phyloP scores from a whole-genome alignment of 30 jellyfish, hydroid and myxozoan species.

The Sanderia malayensis region DNA sequence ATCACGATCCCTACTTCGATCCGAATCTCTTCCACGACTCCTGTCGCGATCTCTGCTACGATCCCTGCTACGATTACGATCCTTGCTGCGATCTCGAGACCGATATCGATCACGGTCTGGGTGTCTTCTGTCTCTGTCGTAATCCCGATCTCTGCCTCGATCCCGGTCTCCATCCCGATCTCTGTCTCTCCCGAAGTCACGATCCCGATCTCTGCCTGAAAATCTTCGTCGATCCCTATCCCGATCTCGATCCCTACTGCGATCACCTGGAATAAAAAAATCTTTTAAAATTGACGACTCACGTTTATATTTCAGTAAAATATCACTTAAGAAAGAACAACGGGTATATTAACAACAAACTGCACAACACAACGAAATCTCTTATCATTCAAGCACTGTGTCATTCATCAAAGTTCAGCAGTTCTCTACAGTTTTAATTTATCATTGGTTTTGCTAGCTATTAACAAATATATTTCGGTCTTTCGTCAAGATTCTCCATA shows the following conservation, averaged over 20 bases:
- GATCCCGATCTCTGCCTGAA: constrained; percentile 47
- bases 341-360: not conserved
- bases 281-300: too few species aligned
- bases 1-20: constrained; percentile 29
- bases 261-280: constrained; percentile 3
- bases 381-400: not conserved
- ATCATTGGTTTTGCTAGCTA: too few species aligned
- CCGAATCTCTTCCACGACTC: constrained; percentile 27
- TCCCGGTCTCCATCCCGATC: constrained; percentile 51
- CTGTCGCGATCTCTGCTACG: constrained; percentile 36
- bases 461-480: too few species aligned
- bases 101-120: constrained; percentile 11
- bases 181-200: constrained; percentile 45
- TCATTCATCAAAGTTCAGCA: not conserved
- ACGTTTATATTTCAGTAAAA: too few species aligned
- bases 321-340: not conserved
- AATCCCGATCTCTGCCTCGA: constrained; percentile 24
- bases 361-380: not conserved
- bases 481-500: too few species aligned
- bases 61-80: constrained; percentile 41
- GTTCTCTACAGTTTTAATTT: too few species aligned
- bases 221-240: constrained; percentile 61
- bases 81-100: constrained; percentile 21
- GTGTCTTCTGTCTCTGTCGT: constrained; percentile 12
- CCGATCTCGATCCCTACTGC: constrained; percentile 31